These are phyloP conservation scores for Atractosteus spatula DNA, from an alignment of 2,113 vertebrate species.

Conservation along the genomic window DNA sequence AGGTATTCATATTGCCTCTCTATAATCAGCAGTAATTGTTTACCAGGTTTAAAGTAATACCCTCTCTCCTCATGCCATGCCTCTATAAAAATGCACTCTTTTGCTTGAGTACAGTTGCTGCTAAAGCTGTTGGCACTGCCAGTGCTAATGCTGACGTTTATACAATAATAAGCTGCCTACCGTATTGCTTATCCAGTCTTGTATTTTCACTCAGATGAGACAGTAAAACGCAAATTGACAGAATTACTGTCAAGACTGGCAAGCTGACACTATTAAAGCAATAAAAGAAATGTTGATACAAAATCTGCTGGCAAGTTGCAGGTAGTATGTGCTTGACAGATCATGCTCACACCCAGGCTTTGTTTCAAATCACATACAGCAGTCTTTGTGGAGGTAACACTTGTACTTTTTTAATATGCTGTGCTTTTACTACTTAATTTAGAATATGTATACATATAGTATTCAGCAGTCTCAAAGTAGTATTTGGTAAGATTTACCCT, in stretches of 20 bases:
- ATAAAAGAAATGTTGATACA: conserved; percentile 66
- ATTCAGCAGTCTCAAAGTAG: neutral
- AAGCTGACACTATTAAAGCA: conserved; percentile 57
- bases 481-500: too few species aligned
- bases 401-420: conserved; percentile 22
- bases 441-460: neutral
- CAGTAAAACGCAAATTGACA: conserved; percentile 54
- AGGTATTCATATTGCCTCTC: too few species aligned
- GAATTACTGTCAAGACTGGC: conserved; percentile 67
- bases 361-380: conserved; percentile 39
- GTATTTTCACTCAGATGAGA: conserved; percentile 25
- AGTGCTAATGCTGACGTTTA: neutral
- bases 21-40: too few species aligned
- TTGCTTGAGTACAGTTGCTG: neutral
- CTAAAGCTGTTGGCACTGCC: neutral
- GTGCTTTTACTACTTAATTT: conserved; percentile 9
- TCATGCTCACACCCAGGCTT: conserved; percentile 44
- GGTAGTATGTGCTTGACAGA: conserved; percentile 44
- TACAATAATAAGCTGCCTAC: neutral
- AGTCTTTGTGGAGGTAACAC: conserved; percentile 22
- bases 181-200: conserved; percentile 1
- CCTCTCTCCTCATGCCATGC: neutral
- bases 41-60: too few species aligned
- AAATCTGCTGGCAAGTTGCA: conserved; percentile 51
- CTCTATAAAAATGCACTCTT: neutral